phyloP scores from a whole-genome alignment of 2,888 invertebrate genomes.

The Lasioglossum oenotherae region DNA sequence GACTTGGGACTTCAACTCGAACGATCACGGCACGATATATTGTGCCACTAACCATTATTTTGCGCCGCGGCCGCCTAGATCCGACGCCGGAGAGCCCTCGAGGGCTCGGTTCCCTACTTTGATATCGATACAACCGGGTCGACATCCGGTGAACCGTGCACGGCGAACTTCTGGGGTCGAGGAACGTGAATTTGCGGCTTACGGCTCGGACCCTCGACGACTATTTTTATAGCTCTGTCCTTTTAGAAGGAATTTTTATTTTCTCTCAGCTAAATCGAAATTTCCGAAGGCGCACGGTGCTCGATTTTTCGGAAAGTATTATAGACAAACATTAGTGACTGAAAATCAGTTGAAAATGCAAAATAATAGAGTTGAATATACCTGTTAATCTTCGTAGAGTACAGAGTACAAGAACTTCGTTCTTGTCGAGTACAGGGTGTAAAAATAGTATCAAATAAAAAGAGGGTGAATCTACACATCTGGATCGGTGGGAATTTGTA shows the following conservation, averaged over 20 bases:
- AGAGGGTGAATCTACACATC: no score
- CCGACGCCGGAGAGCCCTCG: slow-evolving; percentile 22
- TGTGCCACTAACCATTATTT: slow-evolving; percentile 22
- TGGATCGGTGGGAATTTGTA: no score
- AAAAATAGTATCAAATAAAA: no score
- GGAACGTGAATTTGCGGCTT: background rate
- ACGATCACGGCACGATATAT: slow-evolving; percentile 26
- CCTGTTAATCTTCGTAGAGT: no score
- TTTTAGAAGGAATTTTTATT: background rate
- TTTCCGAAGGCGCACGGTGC: background rate
- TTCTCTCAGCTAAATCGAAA: background rate
- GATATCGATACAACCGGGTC: slow-evolving; percentile 32
- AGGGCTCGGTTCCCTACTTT: slow-evolving; percentile 20
- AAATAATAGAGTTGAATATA: no score
- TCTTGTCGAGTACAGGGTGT: no score
- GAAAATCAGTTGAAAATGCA: no score
- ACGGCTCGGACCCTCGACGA: background rate
- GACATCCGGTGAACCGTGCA: background rate
- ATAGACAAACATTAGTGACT: no score
- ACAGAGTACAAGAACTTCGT: no score
- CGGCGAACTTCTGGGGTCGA: background rate
- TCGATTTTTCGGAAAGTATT: no score
- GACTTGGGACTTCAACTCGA: slow-evolving; percentile 17
- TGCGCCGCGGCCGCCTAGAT: slow-evolving; percentile 22
- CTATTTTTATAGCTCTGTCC: background rate